Evolutionary conservation across 2,888 invertebrate species (phyloP).

Genomic region (Callyntrura sp.): DNA sequence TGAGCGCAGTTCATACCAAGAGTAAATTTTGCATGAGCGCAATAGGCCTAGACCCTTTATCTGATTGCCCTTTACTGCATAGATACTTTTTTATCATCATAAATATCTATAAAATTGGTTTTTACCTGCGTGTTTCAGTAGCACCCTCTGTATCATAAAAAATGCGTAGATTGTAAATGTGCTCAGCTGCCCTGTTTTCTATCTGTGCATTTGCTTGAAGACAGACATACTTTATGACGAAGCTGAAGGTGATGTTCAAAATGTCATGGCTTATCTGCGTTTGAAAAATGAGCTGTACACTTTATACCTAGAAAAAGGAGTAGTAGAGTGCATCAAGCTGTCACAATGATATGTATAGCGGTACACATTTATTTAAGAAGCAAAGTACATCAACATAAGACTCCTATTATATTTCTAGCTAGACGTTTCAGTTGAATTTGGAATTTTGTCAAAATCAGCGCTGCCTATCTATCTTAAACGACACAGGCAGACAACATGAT

Average conservation of each 20-base stretch:
- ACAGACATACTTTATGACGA: neutral
- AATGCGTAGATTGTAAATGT: neutral
- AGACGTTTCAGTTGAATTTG: neutral
- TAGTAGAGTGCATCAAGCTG: neutral
- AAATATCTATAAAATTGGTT: neutral
- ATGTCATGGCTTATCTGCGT: slow-evolving; percentile 55
- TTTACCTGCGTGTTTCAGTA: neutral
- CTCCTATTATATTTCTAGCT: neutral
- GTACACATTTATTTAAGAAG: no score
- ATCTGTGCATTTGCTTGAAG: neutral
- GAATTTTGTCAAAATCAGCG: neutral
- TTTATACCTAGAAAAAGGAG: neutral
- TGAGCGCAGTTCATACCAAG: no score
- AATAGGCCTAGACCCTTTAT: no score
- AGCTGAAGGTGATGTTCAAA: neutral
- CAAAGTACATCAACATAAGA: neutral
- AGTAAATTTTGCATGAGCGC: no score
- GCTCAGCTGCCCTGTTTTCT: neutral
- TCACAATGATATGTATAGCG: neutral
- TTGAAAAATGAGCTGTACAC: slow-evolving; percentile 61
- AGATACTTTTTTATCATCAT: neutral
- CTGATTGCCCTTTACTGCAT: neutral
- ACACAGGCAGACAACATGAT: no score
- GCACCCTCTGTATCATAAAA: neutral
- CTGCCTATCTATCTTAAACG: neutral